phyloP scores from a whole-genome alignment of 2,888 invertebrate species.

The Agriopis leucophaearia region DNA sequence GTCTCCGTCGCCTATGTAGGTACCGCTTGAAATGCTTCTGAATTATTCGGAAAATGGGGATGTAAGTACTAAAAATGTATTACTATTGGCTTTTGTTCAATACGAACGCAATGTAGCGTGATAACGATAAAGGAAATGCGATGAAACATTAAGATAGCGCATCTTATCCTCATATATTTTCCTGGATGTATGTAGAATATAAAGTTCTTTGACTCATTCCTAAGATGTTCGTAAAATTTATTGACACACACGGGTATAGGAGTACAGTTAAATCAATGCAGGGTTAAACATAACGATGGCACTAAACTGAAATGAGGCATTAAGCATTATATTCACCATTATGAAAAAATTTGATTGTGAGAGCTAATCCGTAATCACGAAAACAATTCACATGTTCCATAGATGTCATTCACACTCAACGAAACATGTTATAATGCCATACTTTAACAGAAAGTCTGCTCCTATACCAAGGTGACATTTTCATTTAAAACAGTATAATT shows the following conservation, averaged over 20 bases:
- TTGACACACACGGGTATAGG: background rate
- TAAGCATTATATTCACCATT: no score
- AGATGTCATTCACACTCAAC: no score
- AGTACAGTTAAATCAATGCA: background rate
- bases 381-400: no score
- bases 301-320: no score
- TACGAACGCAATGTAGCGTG: slow-evolving; percentile 30
- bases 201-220: slow-evolving; percentile 6
- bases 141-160: slow-evolving; percentile 36
- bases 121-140: slow-evolving; percentile 38
- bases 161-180: slow-evolving; percentile 25
- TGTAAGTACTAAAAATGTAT: slow-evolving; percentile 14
- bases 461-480: no score
- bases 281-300: background rate
- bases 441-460: no score
- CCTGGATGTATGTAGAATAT: slow-evolving; percentile 13
- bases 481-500: no score
- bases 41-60: background rate
- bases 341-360: no score
- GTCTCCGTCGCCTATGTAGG: no score
- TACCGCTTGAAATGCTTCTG: background rate
- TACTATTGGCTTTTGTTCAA: slow-evolving; percentile 26
- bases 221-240: background rate
- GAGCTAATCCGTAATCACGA: no score
- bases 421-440: no score